Conservation (phyloP, 2,113 vertebrate genomes). For the Antechinus flavipes region DNA sequence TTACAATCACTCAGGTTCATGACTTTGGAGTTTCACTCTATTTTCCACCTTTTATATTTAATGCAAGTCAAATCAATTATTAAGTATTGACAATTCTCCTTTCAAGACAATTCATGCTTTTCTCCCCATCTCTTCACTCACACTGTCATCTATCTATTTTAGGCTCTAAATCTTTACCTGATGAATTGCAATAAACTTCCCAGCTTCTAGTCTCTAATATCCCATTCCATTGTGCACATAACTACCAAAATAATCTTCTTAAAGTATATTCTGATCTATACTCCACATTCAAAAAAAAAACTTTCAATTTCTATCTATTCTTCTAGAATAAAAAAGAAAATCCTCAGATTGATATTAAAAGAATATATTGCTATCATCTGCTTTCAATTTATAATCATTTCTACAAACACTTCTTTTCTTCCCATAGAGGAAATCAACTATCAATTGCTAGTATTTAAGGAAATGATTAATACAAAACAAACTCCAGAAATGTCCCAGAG, state of each 20-base stretch:
- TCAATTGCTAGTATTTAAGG: background rate
- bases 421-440: background rate
- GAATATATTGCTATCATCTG: background rate
- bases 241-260: background rate
- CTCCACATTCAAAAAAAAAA: background rate
- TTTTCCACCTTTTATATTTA: background rate
- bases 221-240: background rate
- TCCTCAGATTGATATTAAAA: background rate
- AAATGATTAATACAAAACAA: background rate
- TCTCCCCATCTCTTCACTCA: background rate
- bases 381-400: background rate
- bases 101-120: background rate
- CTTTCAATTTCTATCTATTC: background rate
- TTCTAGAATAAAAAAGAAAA: background rate
- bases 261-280: background rate
- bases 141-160: background rate
- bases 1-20: background rate
- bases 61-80: background rate
- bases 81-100: background rate
- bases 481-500: background rate
- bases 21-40: background rate
- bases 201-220: background rate
- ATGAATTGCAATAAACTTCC: background rate
- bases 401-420: background rate
- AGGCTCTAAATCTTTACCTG: background rate